Conservation (phyloP, 2,888 invertebrate species). For the Camptogramma bilineatum region DNA sequence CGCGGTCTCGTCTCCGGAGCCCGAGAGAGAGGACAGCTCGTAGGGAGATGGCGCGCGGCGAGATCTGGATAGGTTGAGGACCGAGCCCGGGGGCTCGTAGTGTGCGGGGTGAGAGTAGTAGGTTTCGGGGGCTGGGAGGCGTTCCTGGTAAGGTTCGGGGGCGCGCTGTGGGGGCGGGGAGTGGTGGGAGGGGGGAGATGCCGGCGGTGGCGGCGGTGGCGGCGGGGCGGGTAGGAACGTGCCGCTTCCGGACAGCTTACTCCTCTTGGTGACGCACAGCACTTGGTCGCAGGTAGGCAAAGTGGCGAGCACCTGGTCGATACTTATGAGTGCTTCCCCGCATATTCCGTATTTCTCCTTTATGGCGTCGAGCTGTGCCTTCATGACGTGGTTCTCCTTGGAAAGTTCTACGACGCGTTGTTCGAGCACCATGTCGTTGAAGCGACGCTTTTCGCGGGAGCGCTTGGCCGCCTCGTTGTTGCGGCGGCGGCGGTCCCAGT, state of each 20-base stretch:
- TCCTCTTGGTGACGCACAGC: conserved; percentile 92
- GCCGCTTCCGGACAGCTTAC: conserved; percentile 74
- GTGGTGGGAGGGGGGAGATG: conserved; percentile 78
- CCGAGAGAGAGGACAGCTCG: conserved; percentile 91
- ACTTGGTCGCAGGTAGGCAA: conserved; percentile 94
- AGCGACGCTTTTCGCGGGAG: conserved; percentile 97
- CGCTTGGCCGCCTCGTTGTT: conserved; percentile 99
- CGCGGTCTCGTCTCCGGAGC: conserved; percentile 82
- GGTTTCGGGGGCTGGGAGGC: conserved; percentile 76
- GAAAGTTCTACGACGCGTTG: conserved; percentile 97
- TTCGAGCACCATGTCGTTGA: conserved; percentile 98
- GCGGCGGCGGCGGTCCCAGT: conserved; percentile 97
- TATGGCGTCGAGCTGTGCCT: conserved; percentile 96
- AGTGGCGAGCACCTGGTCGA: conserved; percentile 95
- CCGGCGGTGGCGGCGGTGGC: conserved; percentile 81
- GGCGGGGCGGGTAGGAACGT: conserved; percentile 82
- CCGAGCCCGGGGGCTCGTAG: conserved; percentile 87
- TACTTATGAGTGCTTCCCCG: conserved; percentile 93
- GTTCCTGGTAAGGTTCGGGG: conserved; percentile 79
- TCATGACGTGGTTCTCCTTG: conserved; percentile 97
- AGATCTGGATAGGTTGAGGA: conserved; percentile 89
- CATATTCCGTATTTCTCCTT: conserved; percentile 97
- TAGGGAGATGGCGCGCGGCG: conserved; percentile 90
- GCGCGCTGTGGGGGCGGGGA: conserved; percentile 85
- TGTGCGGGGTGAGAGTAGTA: conserved; percentile 84